phyloP scores from a whole-genome alignment of 37 sponge, comb jelly and placozoan genomes.

The Ianthella basta region DNA sequence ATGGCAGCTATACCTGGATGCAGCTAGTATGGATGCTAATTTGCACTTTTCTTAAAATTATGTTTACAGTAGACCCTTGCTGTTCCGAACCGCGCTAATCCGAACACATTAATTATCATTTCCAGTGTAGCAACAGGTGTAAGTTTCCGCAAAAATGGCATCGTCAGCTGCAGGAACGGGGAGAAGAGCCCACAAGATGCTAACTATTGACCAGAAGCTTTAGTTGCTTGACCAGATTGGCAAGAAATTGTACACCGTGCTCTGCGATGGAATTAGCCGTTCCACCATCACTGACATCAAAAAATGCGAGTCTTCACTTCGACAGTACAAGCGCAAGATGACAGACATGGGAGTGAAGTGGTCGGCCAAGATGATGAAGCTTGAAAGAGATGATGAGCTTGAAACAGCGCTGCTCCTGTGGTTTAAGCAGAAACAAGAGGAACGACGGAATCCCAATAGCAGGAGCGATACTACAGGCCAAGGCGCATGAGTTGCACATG shows the following conservation, averaged over 20 bases:
- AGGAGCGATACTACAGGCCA: slow-evolving; percentile 34
- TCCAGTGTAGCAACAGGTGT: neutral
- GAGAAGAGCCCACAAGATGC: too few relatives aligned
- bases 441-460: slow-evolving; percentile 34
- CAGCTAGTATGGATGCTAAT: too few relatives aligned
- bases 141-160: too few relatives aligned
- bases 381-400: slow-evolving; percentile 20
- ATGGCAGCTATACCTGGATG: too few relatives aligned
- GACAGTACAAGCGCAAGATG: slow-evolving; percentile 35
- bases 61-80: slow-evolving; percentile 10
- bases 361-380: slow-evolving; percentile 33
- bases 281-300: slow-evolving; percentile 47
- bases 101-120: neutral
- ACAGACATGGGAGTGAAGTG: slow-evolving; percentile 42
- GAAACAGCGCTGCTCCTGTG: slow-evolving; percentile 9
- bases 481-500: slow-evolving; percentile 24
- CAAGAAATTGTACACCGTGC: slow-evolving; percentile 36
- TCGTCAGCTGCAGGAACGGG: neutral
- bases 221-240: slow-evolving; percentile 48
- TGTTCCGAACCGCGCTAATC: neutral
- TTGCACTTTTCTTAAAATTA: too few relatives aligned
- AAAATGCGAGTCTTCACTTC: slow-evolving; percentile 1
- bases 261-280: slow-evolving; percentile 30
- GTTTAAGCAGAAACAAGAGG: slow-evolving; percentile 12
- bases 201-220: slow-evolving; percentile 33